Base-by-base conservation (phyloP, 2,888 invertebrate species). In the Morpho helenor region DNA sequence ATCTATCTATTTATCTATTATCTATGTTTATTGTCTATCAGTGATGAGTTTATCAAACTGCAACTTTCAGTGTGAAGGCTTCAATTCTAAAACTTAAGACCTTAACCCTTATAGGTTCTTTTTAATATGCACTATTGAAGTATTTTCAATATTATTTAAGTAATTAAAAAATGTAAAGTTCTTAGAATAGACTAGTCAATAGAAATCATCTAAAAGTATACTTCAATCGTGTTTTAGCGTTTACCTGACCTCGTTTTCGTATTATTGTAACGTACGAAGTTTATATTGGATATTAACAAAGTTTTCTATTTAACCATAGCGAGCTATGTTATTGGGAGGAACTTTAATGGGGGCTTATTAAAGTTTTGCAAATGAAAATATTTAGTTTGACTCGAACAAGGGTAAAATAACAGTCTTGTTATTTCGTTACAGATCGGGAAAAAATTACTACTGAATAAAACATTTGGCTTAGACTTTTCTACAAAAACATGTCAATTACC, bases 101-200 rank as follows among this genome's bases (percentile, higher is more conserved):
- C 16, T 16, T 16, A 16, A 16, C 16, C 16, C 16, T 2, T 31
- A 31, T 31, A 31, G 31, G 31, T 31, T 31, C 3, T 31, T 31
- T 31, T 1, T 5, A 31, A 3, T 31, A 5, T 31, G 31, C 31
- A 31, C 31, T 31, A 5, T 31, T 31, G 5, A 31, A 5, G 31
- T 31, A 31, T 31, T 31, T 31, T 31, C 31, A 23, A 7, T 43
- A 22, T 23, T 43, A 51, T 23, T 9, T 43, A 43, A 51, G 22
- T 43, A 22, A 51, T 43, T 23, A 62, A 68, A 67, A 67, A 68
- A 71, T 71, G 70, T 72, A 70, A 72, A 72, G 72, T 73, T 73
- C 68, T 67, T 68, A 68, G 67, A 59, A 65, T 59, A 60, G 5
- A 31, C 31, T 31, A 0, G 31, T 31, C 31, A 31, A 5, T 31